Conservation (phyloP, 2,113 vertebrate species). For the Cyprinus carpio region DNA sequence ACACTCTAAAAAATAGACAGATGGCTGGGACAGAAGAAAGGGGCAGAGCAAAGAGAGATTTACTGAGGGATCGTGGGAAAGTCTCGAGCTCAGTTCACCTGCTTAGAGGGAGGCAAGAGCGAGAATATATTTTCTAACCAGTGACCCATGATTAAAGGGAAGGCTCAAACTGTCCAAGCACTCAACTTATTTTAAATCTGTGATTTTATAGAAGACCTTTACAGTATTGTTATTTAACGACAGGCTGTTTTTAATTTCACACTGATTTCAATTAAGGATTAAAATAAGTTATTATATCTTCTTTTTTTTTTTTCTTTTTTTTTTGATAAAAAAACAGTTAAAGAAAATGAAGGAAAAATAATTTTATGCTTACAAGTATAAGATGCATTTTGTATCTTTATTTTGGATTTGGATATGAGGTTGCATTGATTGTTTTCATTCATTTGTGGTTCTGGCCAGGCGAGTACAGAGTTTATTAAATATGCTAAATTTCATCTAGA, state of each 20-base stretch:
- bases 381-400: neutral
- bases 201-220: neutral
- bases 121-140: slow-evolving; percentile 21
- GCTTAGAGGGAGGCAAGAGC: slow-evolving; percentile 57
- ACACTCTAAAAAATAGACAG: slow-evolving; percentile 72
- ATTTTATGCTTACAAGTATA: neutral
- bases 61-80: slow-evolving; percentile 79
- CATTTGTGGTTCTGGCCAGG: neutral
- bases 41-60: slow-evolving; percentile 68
- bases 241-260: no score
- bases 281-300: no score
- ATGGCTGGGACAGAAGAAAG: slow-evolving; percentile 74
- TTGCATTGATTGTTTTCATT: neutral
- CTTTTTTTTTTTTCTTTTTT: no score
- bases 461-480: neutral
- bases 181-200: neutral
- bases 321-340: no score
- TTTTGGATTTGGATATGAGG: neutral
- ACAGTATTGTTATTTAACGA: no score
- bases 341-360: neutral
- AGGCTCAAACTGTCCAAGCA: slow-evolving; percentile 20
- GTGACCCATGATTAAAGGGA: slow-evolving; percentile 42
- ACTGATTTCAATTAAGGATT: no score
- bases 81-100: slow-evolving; percentile 75
- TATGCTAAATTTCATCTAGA: neutral